These are phyloP conservation scores for Aurelia aurita DNA, from an alignment of 30 jellyfish, hydroid and myxozoan species.

Conservation along the genomic window DNA sequence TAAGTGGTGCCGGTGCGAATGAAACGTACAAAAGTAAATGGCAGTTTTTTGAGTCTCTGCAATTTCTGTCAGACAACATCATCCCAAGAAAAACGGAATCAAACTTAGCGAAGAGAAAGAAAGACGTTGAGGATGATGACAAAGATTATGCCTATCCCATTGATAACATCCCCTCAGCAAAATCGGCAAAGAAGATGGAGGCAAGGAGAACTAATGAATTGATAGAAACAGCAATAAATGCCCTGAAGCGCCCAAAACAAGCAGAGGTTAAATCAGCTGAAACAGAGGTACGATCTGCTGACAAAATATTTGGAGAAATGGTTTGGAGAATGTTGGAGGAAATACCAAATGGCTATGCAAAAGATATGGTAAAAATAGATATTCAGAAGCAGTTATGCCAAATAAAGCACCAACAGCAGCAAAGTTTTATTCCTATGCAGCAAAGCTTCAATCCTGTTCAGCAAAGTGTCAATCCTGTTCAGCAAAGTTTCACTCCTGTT, in stretches of 20 bases:
- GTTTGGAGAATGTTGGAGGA: neutral
- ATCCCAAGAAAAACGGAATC: constrained; percentile 40
- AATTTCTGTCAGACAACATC: constrained; percentile 18
- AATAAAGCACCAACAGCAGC: constrained; percentile 1
- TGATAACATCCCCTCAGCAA: neutral
- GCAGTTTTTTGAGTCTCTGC: constrained; percentile 9
- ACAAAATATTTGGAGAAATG: constrained; percentile 23
- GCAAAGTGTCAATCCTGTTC: too few relatives aligned
- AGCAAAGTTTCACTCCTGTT: too few relatives aligned
- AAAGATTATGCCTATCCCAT: neutral
- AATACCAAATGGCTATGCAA: constrained; percentile 8
- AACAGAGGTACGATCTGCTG: constrained; percentile 1
- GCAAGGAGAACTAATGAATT: constrained; percentile 1
- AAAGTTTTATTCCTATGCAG: neutral
- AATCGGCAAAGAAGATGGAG: neutral
- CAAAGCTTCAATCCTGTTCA: too few relatives aligned
- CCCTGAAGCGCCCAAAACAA: neutral
- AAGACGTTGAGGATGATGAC: constrained; percentile 4
- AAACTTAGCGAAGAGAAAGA: constrained; percentile 14
- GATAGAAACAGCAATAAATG: neutral
- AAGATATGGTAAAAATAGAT: constrained; percentile 10
- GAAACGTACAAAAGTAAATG: constrained; percentile 11
- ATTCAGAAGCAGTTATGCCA: constrained; percentile 6
- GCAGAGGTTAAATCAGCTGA: neutral
- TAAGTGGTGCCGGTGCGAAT: constrained; percentile 39